A percentile compares a stretch with the other conserved stretches of the same genome.
These are phyloP conservation scores for Cheilosia grossa DNA, from an alignment of 2,888 invertebrate genomes.

Conservation along the genomic window DNA sequence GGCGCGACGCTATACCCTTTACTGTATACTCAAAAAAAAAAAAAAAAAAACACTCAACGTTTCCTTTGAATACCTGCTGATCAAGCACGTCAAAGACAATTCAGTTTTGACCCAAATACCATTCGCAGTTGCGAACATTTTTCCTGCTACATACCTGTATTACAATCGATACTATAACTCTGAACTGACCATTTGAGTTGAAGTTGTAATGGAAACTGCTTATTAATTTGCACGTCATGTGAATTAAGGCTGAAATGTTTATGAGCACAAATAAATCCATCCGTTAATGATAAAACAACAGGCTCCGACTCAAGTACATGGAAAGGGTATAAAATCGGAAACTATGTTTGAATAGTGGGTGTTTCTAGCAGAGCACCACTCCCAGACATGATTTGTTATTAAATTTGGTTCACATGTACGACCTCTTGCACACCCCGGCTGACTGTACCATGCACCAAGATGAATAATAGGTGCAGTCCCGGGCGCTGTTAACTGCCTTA, in stretches of 20 bases:
- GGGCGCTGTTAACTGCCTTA: conserved; percentile 16
- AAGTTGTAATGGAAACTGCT: conserved; percentile 27
- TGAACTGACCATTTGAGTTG: conserved; percentile 24
- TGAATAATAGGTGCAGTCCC: conserved; percentile 52
- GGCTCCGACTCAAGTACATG: conserved; percentile 17
- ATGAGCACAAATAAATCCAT: conserved; percentile 46
- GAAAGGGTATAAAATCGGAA: conserved; percentile 42
- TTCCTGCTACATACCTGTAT: conserved; percentile 5
- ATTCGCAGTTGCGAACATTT: conserved; percentile 15
- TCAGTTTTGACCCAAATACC: conserved; percentile 64
- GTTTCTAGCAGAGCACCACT: conserved; percentile 50
- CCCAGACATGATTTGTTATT: conserved; percentile 53
- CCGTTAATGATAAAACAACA: conserved; percentile 43
- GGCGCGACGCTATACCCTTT: conserved; percentile 26
- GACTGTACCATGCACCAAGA: conserved; percentile 22
- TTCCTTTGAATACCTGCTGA: conserved; percentile 46
- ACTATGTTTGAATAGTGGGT: conserved; percentile 37
- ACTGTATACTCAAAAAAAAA: not conserved
- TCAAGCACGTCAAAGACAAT: conserved; percentile 56
- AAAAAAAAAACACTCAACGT: conserved; percentile 10
- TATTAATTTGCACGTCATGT: conserved; percentile 40
- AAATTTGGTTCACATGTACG: conserved; percentile 31
- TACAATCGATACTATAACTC: conserved; percentile 19
- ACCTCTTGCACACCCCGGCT: conserved; percentile 17
- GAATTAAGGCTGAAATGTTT: conserved; percentile 45